A percentile compares a stretch with the other conserved stretches of the same genome.
phyloP scores from a whole-genome alignment of 2,797 vertebrate genomes.

The Premnoplex brunnescens region DNA sequence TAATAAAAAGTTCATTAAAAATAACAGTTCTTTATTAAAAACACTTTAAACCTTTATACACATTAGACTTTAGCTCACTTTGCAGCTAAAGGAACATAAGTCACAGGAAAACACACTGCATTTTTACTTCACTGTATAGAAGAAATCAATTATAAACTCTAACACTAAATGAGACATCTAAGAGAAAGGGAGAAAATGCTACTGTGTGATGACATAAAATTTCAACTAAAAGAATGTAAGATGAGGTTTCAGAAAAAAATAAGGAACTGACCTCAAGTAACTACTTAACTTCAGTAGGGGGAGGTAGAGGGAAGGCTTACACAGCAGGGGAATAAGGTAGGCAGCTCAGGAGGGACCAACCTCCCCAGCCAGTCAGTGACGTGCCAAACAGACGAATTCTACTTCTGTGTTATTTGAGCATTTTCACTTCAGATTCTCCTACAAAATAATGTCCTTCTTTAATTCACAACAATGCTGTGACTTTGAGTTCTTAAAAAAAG shows the following conservation, averaged over 20 bases:
- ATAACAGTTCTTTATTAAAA: not conserved
- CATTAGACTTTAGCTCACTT: not conserved
- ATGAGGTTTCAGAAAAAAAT: not conserved
- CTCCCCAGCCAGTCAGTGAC: not conserved
- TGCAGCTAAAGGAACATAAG: not conserved
- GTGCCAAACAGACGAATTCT: not conserved
- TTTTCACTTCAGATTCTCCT: not conserved
- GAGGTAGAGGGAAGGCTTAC: not conserved
- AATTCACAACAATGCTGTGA: not conserved
- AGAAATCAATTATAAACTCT: not conserved
- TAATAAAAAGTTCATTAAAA: not conserved
- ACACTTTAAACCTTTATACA: not conserved
- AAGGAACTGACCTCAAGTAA: not conserved
- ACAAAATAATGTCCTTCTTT: not conserved
- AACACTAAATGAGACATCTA: not conserved
- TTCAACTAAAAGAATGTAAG: not conserved
- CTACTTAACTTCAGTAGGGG: not conserved
- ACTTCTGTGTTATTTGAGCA: not conserved
- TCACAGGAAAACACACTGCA: not conserved
- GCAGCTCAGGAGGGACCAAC: not conserved
- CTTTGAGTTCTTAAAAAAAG: not conserved
- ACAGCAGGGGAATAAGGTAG: not conserved
- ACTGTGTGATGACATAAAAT: not conserved
- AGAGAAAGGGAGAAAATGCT: not conserved
- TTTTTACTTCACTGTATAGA: not conserved